Evolutionary conservation across 2,113 vertebrate species (phyloP).

Genomic region (pig (Sus scrofa)): T2T-Sscrofa CM000818.6:130636001-130636500

Average conservation of each 20-base stretch:
- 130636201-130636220: neutral
- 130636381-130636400: slow-evolving; percentile 57
- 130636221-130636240: neutral
- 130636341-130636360: slow-evolving; percentile 35
- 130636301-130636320: neutral
- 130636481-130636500: neutral
- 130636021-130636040: fast-evolving
- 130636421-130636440: neutral
- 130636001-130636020: neutral
- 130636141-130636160: neutral
- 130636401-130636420: neutral
- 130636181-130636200: neutral
- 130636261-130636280: neutral
- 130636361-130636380: slow-evolving; percentile 46
- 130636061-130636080: fast-evolving
- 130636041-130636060: neutral
- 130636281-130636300: neutral
- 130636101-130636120: neutral
- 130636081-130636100: neutral
- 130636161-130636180: neutral
- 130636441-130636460: neutral
- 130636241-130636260: neutral
- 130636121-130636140: neutral
- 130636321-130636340: neutral
- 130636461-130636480: neutral